Evolutionary conservation across 2,797 vertebrate species (phyloP).

Genomic region (Pangasius sanitwongsei): DNA sequence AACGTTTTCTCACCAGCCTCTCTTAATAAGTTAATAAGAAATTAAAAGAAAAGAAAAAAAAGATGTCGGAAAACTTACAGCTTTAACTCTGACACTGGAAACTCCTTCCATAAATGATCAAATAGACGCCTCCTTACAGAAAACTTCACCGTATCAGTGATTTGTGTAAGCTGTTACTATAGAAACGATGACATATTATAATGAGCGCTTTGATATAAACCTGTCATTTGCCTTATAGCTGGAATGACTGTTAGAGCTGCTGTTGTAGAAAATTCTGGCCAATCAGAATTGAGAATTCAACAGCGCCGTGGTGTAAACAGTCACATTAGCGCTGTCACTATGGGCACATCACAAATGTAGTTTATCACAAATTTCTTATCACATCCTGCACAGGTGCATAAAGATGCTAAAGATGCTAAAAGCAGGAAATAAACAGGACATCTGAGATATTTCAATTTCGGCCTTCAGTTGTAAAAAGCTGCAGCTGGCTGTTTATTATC

Average conservation of each 20-base stretch:
- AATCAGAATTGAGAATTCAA: background rate
- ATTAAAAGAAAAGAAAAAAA: no score
- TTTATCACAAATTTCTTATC: background rate
- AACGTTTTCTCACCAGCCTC: background rate
- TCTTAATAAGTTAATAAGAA: background rate
- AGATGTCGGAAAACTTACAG: background rate
- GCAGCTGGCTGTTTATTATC: background rate
- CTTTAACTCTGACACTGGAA: background rate
- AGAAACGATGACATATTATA: background rate
- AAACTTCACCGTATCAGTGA: background rate
- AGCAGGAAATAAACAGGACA: background rate
- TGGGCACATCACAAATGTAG: background rate
- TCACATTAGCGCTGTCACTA: background rate
- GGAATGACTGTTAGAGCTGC: background rate
- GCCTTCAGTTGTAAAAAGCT: background rate
- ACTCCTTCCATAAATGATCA: background rate
- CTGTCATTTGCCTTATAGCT: background rate
- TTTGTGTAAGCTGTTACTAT: background rate
- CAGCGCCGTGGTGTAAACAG: background rate
- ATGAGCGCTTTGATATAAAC: background rate
- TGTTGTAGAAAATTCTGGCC: background rate
- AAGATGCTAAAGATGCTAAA: background rate
- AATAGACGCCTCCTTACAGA: background rate
- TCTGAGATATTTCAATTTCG: background rate
- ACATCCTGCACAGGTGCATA: background rate